Conservation (phyloP, 2,888 invertebrate species). For the Notodonta ziczac region DNA sequence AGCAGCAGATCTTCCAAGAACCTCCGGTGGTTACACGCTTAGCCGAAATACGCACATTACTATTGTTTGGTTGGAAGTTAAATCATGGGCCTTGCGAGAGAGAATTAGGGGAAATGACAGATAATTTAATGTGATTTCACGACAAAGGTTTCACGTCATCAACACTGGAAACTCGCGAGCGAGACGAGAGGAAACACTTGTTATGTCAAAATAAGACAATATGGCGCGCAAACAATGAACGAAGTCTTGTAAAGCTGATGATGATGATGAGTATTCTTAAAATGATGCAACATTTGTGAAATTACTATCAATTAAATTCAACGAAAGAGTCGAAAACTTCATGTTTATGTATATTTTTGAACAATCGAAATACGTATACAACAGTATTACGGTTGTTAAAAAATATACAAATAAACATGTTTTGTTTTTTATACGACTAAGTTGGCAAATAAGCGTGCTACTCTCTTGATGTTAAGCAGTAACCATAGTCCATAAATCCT, state of each 20-base stretch:
- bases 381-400: too few relatives aligned
- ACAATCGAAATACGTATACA: too few relatives aligned
- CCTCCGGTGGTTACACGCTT: neutral
- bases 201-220: constrained; percentile 44
- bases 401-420: too few relatives aligned
- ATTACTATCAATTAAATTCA: neutral
- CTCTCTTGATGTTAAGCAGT: too few relatives aligned
- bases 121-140: constrained; percentile 35
- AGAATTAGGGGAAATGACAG: constrained; percentile 30
- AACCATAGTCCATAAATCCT: too few relatives aligned
- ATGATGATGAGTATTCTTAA: constrained; percentile 36
- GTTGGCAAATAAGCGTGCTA: too few relatives aligned
- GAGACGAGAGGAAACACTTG: constrained; percentile 35
- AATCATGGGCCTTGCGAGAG: constrained; percentile 17
- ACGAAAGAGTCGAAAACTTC: too few relatives aligned
- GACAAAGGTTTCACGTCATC: constrained; percentile 35
- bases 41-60: constrained; percentile 30
- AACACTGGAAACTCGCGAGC: constrained; percentile 42
- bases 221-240: constrained; percentile 47
- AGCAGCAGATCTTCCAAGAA: neutral
- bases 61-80: constrained; percentile 32
- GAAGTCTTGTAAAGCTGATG: constrained; percentile 25
- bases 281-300: constrained; percentile 13
- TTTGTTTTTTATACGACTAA: too few relatives aligned
- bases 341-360: too few relatives aligned